Evolutionary conservation across 1,140 invertebrate genomes (phyloP).

Genomic region (Leguminivora glycinivorella): DNA sequence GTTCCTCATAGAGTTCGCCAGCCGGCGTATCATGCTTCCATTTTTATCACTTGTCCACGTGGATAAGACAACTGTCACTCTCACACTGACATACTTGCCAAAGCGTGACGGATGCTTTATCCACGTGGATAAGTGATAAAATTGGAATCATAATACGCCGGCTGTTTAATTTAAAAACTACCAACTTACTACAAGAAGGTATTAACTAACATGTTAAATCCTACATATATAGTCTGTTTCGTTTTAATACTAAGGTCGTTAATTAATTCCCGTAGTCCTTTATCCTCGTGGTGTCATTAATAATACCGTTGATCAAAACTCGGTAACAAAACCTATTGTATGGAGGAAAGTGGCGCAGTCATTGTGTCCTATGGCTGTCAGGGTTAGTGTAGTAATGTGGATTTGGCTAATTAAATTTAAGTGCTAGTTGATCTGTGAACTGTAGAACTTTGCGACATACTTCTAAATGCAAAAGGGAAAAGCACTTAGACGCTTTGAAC

Average conservation of each 20-base stretch:
- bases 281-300: slow-evolving; percentile 19
- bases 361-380: neutral
- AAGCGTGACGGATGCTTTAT: too few species aligned
- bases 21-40: too few species aligned
- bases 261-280: slow-evolving; percentile 24
- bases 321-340: slow-evolving; percentile 20
- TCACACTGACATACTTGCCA: too few species aligned
- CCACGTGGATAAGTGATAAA: too few species aligned
- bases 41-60: too few species aligned
- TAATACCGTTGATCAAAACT: slow-evolving; percentile 20
- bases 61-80: too few species aligned
- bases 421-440: too few species aligned
- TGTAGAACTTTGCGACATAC: too few species aligned
- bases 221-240: neutral
- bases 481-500: too few species aligned
- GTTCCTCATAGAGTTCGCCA: neutral
- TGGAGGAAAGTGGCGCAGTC: neutral
- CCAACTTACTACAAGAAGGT: neutral
- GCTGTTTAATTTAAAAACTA: neutral
- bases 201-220: neutral
- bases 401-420: too few species aligned
- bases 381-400: neutral
- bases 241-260: neutral
- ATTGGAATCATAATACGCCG: too few species aligned
- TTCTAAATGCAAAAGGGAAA: too few species aligned